A percentile compares a stretch with the other conserved stretches of the same genome.
Conservation (phyloP, 2,113 vertebrate genomes). For the Poeciliopsis prolifica region DNA sequence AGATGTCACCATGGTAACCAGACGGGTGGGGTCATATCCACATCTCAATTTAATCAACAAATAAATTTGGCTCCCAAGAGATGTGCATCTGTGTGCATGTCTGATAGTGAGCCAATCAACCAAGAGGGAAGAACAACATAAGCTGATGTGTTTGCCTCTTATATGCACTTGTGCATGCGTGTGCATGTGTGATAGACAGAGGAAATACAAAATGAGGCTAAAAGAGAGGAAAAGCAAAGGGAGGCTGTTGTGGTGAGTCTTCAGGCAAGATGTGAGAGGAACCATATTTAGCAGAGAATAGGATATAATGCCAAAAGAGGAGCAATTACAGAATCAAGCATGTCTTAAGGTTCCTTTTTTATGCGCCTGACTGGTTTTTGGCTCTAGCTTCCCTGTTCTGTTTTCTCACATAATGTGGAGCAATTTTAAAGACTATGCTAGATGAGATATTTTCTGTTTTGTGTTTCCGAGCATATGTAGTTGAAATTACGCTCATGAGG, state of each 20-base stretch:
- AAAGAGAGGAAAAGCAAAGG: constrained; percentile 14
- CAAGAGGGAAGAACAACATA: constrained; percentile 18
- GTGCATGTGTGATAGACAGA: constrained; percentile 5
- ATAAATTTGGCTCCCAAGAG: constrained; percentile 20
- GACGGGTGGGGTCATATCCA: constrained; percentile 29
- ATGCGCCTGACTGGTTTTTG: constrained; percentile 8
- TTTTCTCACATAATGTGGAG: neutral
- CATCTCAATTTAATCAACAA: constrained; percentile 46
- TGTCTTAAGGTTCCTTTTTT: constrained; percentile 5
- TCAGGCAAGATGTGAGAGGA: constrained; percentile 39
- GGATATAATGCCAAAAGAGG: constrained; percentile 29
- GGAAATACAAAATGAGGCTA: constrained; percentile 9
- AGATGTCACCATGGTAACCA: constrained; percentile 49
- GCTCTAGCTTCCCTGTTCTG: neutral
- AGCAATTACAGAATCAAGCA: constrained; percentile 49
- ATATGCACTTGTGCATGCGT: neutral
- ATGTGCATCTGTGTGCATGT: constrained; percentile 14
- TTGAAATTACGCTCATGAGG: neutral
- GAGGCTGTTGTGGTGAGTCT: constrained; percentile 36
- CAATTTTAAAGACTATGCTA: neutral
- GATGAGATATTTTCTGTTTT: neutral
- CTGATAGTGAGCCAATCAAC: constrained; percentile 11
- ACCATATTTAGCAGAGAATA: constrained; percentile 57
- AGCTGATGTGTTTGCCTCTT: constrained; percentile 11
- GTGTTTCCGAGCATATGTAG: neutral